These are phyloP conservation scores for Oxystoma pomonae DNA, from an alignment of 2,888 invertebrate genomes.

Conservation along the genomic window DNA sequence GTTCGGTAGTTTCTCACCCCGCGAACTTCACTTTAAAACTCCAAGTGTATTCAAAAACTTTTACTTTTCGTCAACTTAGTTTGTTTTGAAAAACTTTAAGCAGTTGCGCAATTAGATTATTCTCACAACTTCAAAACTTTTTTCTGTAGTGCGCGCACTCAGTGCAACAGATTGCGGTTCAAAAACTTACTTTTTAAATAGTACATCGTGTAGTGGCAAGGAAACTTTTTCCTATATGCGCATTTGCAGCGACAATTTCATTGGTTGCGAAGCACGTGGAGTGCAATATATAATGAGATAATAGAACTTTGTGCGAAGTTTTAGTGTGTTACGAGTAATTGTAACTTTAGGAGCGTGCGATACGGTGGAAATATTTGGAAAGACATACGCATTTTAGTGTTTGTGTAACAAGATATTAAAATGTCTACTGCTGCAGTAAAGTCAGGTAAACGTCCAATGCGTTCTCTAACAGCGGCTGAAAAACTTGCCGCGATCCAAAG, in stretches of 20 bases:
- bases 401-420: slow-evolving; percentile 10
- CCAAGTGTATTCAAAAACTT: too few relatives aligned
- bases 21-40: not conserved
- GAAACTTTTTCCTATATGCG: slow-evolving; percentile 42
- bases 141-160: not conserved
- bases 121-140: not conserved
- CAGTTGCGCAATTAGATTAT: too few relatives aligned
- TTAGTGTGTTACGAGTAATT: slow-evolving; percentile 12
- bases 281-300: slow-evolving; percentile 8
- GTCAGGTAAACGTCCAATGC: slow-evolving; percentile 70
- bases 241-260: slow-evolving; percentile 35
- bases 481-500: slow-evolving; percentile 79
- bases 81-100: too few relatives aligned
- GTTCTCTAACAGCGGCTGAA: slow-evolving; percentile 70
- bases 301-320: slow-evolving; percentile 1
- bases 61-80: too few relatives aligned
- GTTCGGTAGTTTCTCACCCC: slow-evolving; percentile 17
- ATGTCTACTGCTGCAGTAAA: slow-evolving; percentile 55
- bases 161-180: not conserved
- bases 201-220: slow-evolving; percentile 6
- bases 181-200: not conserved
- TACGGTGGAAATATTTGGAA: too few relatives aligned
- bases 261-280: slow-evolving; percentile 33
- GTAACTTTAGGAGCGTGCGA: too few relatives aligned
- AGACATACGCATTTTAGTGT: too few relatives aligned